These are phyloP conservation scores for Lampris incognitus DNA, from an alignment of 2,113 vertebrate genomes.

Conservation along the genomic window DNA sequence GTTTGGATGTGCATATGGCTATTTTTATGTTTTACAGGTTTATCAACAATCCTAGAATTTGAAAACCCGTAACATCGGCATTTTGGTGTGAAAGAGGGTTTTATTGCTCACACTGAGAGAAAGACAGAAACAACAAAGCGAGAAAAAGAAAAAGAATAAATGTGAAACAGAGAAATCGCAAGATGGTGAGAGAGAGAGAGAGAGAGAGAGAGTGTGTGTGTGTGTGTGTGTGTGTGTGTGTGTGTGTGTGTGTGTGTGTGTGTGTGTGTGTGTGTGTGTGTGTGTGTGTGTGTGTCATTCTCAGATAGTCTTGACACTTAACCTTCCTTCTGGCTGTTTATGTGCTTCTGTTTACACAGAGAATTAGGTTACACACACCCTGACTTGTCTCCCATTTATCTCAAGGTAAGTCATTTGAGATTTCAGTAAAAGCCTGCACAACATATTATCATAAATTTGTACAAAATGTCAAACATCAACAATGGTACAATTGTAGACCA, in stretches of 20 bases:
- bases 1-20: too few species aligned
- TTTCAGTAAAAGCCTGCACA: conserved; percentile 4
- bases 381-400: conserved; percentile 13
- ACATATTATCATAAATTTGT: conserved; percentile 9
- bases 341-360: conserved; percentile 50
- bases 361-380: conserved; percentile 32
- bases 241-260: too few species aligned
- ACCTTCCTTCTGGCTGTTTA: conserved; percentile 54
- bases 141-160: too few species aligned
- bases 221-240: too few species aligned
- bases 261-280: too few species aligned
- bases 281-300: not conserved
- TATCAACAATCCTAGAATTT: too few species aligned
- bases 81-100: too few species aligned
- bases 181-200: not conserved
- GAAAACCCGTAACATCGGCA: too few species aligned
- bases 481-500: not conserved
- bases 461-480: not conserved
- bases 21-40: too few species aligned
- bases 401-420: conserved; percentile 36
- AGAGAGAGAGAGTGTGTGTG: not conserved
- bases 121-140: too few species aligned
- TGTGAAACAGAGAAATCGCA: too few species aligned
- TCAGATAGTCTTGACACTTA: conserved; percentile 12
- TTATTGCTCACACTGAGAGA: too few species aligned